Evolutionary conservation across 35 echinoderm and acorn worm species (phyloP).

Genomic region (Holothuria glaberrima): DNA sequence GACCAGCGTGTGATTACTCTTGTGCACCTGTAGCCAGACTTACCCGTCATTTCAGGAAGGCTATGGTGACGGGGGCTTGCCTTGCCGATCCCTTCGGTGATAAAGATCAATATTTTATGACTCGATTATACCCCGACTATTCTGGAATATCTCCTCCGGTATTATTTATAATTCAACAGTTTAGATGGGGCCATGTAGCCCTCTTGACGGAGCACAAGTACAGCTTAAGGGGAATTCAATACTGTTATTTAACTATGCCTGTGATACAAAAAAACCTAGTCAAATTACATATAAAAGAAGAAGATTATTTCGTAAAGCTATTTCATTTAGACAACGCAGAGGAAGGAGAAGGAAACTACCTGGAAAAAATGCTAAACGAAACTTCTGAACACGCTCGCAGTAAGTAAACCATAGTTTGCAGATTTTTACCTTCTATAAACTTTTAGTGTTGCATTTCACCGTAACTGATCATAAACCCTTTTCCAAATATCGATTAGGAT

Average conservation of each 20-base stretch:
- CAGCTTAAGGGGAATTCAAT: too few relatives aligned
- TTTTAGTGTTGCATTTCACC: too few relatives aligned
- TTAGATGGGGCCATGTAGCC: constrained; percentile 9
- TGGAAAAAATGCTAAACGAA: background rate
- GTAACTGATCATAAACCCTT: too few relatives aligned
- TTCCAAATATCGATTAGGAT: too few relatives aligned
- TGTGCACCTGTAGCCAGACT: constrained; percentile 62
- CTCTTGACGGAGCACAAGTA: background rate
- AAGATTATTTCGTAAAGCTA: background rate
- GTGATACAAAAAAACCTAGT: background rate
- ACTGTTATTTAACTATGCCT: background rate
- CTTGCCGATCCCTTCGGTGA: constrained; percentile 11
- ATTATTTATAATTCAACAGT: background rate
- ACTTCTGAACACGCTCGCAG: background rate
- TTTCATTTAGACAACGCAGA: background rate
- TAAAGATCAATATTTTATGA: constrained; percentile 39
- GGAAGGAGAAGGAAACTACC: background rate
- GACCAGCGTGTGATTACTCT: constrained; percentile 65
- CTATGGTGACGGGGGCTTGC: constrained; percentile 57
- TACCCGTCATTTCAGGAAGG: constrained; percentile 57
- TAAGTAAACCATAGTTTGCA: background rate
- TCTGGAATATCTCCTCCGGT: background rate
- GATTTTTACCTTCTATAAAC: too few relatives aligned
- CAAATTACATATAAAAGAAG: too few relatives aligned
- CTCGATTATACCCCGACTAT: constrained; percentile 41